Evolutionary conservation across 2,113 vertebrate genomes (phyloP).

Genomic region (Vireo altiloquus): DNA sequence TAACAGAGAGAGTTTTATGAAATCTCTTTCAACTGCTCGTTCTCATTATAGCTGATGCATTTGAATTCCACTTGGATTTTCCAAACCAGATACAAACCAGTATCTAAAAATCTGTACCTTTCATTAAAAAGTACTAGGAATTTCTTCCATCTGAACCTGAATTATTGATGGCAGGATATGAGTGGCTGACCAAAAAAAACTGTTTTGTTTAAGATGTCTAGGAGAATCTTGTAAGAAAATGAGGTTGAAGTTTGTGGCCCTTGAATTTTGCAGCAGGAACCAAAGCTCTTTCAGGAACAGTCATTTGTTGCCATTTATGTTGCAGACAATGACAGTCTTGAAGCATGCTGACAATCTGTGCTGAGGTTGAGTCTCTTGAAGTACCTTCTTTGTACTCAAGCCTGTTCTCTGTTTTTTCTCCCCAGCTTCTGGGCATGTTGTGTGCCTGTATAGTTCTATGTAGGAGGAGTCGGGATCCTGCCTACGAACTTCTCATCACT

Average conservation of each 20-base stretch:
- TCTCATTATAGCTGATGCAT: background rate
- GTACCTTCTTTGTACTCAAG: background rate
- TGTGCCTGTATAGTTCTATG: constrained; percentile 90
- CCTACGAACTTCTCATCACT: constrained; percentile 91
- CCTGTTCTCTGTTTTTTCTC: constrained; percentile 30
- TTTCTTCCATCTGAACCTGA: background rate
- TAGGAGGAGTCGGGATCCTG: constrained; percentile 85
- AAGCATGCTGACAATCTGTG: background rate
- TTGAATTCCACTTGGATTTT: background rate
- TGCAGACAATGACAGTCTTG: background rate
- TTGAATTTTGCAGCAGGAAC: background rate
- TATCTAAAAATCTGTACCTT: background rate
- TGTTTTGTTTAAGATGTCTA: background rate
- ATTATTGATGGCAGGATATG: background rate
- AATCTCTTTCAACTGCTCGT: background rate
- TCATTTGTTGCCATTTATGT: background rate
- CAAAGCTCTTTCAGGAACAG: background rate
- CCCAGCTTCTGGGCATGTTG: constrained; percentile 91
- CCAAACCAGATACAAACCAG: background rate
- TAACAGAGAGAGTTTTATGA: background rate
- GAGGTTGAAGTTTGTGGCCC: background rate
- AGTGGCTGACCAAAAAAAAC: background rate
- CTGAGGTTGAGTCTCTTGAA: background rate
- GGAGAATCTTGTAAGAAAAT: background rate
- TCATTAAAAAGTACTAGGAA: background rate